phyloP scores from a whole-genome alignment of 2,113 vertebrate species.

The Pitta sordida region DNA sequence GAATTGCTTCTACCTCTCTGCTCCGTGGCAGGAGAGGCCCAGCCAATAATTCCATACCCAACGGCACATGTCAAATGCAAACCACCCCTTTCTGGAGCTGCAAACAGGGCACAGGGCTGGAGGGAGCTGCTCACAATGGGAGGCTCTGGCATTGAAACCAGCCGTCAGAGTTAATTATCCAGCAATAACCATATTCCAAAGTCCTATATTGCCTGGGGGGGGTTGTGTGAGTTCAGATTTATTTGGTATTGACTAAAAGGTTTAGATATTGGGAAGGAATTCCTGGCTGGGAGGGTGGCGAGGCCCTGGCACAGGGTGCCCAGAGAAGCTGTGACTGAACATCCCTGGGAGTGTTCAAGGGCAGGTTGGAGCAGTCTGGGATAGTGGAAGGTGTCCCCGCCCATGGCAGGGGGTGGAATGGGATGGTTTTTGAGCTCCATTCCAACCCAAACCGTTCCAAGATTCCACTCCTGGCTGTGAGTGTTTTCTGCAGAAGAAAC shows the following conservation, averaged over 20 bases:
- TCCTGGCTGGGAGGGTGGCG: not conserved
- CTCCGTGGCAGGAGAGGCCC: conserved; percentile 22
- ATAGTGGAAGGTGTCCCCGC: not conserved
- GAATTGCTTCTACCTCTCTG: conserved; percentile 50
- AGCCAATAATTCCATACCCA: not conserved
- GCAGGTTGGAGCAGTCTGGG: not conserved
- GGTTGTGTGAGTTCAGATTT: not conserved
- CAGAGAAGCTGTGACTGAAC: not conserved
- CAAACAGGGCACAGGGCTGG: not conserved
- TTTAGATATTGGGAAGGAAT: not conserved
- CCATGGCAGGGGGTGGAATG: no score
- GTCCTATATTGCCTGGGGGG: not conserved
- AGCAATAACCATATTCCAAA: not conserved
- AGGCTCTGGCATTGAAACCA: not conserved
- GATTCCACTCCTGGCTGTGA: not conserved
- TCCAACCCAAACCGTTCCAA: not conserved
- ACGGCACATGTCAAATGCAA: not conserved
- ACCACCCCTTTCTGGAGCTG: not conserved
- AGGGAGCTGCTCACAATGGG: not conserved
- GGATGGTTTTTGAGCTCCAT: not conserved
- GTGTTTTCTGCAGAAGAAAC: not conserved
- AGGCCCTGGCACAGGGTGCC: not conserved
- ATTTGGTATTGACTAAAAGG: not conserved
- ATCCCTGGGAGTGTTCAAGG: not conserved
- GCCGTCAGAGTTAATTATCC: not conserved